phyloP scores from a whole-genome alignment of 1,140 invertebrate species.

The Schlechtendalia chinensis region DNA sequence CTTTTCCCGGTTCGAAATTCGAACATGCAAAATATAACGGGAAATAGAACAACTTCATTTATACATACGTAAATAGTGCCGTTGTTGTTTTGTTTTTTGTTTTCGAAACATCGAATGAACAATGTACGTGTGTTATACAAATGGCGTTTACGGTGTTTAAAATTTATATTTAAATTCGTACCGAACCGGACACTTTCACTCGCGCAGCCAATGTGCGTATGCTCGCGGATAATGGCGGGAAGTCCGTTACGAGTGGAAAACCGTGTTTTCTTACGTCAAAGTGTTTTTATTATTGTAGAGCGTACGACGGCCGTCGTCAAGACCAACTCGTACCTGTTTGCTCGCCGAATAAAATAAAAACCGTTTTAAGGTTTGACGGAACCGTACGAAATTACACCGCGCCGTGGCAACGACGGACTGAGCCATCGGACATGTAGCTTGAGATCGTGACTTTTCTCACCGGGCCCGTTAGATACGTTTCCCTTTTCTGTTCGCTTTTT shows the following conservation, averaged over 20 bases:
- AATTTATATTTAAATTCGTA: conserved; percentile 31
- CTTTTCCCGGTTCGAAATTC: not conserved
- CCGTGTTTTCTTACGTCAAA: not conserved
- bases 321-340: not conserved
- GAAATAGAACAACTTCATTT: not conserved
- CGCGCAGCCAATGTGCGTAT: not conserved
- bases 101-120: conserved; percentile 7
- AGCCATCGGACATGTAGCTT: too few relatives aligned
- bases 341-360: too few relatives aligned
- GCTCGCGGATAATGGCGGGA: conserved; percentile 15
- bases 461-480: too few relatives aligned
- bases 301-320: too few relatives aligned
- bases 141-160: too few relatives aligned
- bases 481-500: too few relatives aligned
- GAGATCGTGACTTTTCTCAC: too few relatives aligned
- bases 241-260: conserved; percentile 28
- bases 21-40: not conserved
- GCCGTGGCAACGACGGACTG: too few relatives aligned
- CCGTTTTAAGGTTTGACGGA: too few relatives aligned
- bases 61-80: too few relatives aligned
- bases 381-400: too few relatives aligned
- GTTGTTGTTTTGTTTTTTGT: not conserved
- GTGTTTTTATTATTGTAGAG: not conserved
- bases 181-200: conserved; percentile 24
- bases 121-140: not conserved